Conservation (phyloP, 1,140 invertebrate genomes). For the Drosophila bocki region DNA sequence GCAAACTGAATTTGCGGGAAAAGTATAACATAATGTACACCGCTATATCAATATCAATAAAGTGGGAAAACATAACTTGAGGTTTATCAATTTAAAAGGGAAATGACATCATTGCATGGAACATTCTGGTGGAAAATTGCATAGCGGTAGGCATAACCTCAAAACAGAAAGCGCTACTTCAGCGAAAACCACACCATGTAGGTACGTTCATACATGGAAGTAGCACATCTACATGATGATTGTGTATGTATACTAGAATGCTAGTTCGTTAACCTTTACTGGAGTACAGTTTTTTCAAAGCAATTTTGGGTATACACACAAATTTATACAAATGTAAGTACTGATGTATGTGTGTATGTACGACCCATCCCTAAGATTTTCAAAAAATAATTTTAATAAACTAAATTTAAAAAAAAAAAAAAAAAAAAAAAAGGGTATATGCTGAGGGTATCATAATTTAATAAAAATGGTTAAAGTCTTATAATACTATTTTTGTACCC, state of each 20-base stretch:
- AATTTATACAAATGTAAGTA: neutral
- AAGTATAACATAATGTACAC: slow-evolving; percentile 9
- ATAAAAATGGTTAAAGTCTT: neutral
- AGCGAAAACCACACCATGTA: slow-evolving; percentile 10
- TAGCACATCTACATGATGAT: slow-evolving; percentile 13
- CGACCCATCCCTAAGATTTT: too few species aligned
- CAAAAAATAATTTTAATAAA: too few species aligned
- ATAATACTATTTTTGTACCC: neutral
- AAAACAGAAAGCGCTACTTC: slow-evolving; percentile 1
- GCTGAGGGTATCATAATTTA: neutral
- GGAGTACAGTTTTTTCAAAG: slow-evolving; percentile 23
- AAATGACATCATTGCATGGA: slow-evolving; percentile 29
- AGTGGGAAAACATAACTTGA: slow-evolving; percentile 26
- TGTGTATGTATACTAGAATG: slow-evolving; percentile 26
- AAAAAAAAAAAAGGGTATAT: neutral
- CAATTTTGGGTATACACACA: neutral
- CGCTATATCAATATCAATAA: slow-evolving; percentile 5
- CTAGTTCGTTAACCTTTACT: neutral
- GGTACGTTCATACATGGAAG: neutral
- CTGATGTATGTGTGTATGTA: neutral
- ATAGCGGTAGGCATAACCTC: slow-evolving; percentile 26
- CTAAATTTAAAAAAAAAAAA: too few species aligned
- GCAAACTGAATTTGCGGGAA: slow-evolving; percentile 27
- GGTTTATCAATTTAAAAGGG: neutral
- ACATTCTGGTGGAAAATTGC: slow-evolving; percentile 12